Evolutionary conservation across 2,888 invertebrate genomes (phyloP).

Genomic region (Protula sp.): DNA sequence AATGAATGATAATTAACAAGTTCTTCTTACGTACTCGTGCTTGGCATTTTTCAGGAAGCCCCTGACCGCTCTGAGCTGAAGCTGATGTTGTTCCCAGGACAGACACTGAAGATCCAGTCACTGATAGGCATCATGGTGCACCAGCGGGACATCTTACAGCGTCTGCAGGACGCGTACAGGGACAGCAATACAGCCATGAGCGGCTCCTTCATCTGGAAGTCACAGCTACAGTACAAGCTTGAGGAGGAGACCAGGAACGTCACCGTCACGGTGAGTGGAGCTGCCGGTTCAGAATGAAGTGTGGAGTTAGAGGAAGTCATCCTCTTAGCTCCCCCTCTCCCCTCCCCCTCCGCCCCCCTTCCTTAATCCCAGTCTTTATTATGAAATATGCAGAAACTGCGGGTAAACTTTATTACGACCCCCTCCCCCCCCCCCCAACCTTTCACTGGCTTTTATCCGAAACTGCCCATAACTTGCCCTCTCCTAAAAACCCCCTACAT

Average conservation of each 20-base stretch:
- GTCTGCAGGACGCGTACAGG: neutral
- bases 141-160: constrained; percentile 32
- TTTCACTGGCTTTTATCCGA: too few relatives aligned
- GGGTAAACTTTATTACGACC: too few relatives aligned
- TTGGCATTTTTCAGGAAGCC: neutral
- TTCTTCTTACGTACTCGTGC: too few relatives aligned
- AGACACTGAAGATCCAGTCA: constrained; percentile 44
- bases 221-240: constrained; percentile 29
- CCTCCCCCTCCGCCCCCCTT: too few relatives aligned
- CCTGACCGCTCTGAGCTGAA: constrained; percentile 4
- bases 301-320: neutral
- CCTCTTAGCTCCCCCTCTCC: too few relatives aligned
- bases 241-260: constrained; percentile 20
- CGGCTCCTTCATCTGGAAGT: constrained; percentile 37
- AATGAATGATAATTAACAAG: too few relatives aligned
- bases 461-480: too few relatives aligned
- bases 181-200: neutral
- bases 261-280: constrained; percentile 30
- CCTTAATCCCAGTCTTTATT: too few relatives aligned
- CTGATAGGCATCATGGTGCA: constrained; percentile 41
- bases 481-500: too few relatives aligned
- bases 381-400: too few relatives aligned
- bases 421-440: too few relatives aligned
- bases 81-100: constrained; percentile 39
- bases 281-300: neutral